Percentiles rank a stretch among this genome's conserved stretches.
Evolutionary conservation across 2,888 invertebrate genomes (phyloP).

Genomic region (Candidula unifasciata): DNA sequence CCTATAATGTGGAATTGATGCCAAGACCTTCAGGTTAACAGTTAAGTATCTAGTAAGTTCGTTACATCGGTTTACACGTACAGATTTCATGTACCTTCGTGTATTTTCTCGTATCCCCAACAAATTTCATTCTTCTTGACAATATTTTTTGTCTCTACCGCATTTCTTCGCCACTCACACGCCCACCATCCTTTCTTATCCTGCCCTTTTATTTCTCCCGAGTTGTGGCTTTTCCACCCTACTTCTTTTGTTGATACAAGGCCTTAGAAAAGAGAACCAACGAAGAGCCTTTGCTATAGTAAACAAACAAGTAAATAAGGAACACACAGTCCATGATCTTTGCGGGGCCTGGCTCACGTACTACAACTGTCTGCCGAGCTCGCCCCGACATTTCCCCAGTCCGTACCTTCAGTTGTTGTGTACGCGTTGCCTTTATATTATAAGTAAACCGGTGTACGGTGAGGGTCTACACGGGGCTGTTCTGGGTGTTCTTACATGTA

Average conservation of each 20-base stretch:
- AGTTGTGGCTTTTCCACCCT: too few relatives aligned
- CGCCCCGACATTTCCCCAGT: constrained; percentile 31
- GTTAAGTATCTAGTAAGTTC: too few relatives aligned
- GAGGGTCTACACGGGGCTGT: too few relatives aligned
- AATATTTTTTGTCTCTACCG: constrained; percentile 3
- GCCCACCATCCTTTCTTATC: not conserved
- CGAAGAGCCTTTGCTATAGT: constrained; percentile 38
- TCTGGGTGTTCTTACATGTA: too few relatives aligned
- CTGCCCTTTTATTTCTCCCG: not conserved
- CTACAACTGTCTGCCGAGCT: constrained; percentile 23
- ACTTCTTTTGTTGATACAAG: constrained; percentile 30
- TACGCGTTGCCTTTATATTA: not conserved
- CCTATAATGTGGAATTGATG: too few relatives aligned
- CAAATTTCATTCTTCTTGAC: too few relatives aligned
- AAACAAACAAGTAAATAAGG: constrained; percentile 42
- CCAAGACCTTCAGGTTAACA: too few relatives aligned
- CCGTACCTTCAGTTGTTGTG: constrained; percentile 4
- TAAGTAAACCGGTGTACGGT: too few relatives aligned
- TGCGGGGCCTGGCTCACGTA: constrained; percentile 25
- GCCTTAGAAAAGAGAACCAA: constrained; percentile 29
- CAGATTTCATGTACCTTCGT: too few relatives aligned
- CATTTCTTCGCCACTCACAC: not conserved
- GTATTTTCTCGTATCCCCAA: too few relatives aligned
- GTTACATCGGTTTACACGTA: too few relatives aligned
- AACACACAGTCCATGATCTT: constrained; percentile 38